Percentiles rank a stretch among this genome's conserved stretches.
Conservation (phyloP, 2,888 invertebrate genomes). For the Beris chalybata region DNA sequence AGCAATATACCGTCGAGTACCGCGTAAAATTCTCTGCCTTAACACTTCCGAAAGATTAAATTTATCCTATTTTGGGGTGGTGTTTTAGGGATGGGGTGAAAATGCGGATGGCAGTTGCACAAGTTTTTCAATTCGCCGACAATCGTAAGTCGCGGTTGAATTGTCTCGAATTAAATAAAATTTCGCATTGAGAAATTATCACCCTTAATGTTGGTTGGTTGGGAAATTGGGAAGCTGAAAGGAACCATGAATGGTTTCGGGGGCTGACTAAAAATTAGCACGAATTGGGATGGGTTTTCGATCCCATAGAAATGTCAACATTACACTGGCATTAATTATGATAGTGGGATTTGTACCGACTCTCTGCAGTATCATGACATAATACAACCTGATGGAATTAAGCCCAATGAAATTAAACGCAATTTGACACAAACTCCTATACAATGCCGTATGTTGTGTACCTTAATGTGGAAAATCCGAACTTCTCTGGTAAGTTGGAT, state of each 20-base stretch:
- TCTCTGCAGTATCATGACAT: conserved; percentile 29
- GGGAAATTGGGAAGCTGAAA: not conserved
- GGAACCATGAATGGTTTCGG: not conserved
- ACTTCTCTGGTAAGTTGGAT: conserved; percentile 20
- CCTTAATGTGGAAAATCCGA: conserved; percentile 13
- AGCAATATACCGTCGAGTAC: conserved; percentile 1
- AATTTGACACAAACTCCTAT: conserved; percentile 16
- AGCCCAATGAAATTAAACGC: conserved; percentile 31
- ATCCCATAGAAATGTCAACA: conserved; percentile 30
- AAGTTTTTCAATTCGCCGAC: conserved; percentile 11
- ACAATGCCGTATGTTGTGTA: not conserved
- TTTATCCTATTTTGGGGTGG: not conserved
- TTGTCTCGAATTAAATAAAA: conserved; percentile 17
- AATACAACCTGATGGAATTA: conserved; percentile 30
- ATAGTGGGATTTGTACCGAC: conserved; percentile 17
- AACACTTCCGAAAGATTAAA: not conserved
- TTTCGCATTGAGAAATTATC: conserved; percentile 17
- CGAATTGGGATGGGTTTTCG: conserved; percentile 16
- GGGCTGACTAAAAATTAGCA: not conserved
- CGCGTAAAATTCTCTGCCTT: not conserved
- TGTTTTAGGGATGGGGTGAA: not conserved
- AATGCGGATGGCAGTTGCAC: conserved; percentile 16
- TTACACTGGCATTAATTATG: conserved; percentile 28
- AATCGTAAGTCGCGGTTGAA: conserved; percentile 13
- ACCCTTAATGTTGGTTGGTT: conserved; percentile 13